Conservation (phyloP, 2,888 invertebrate species). For the Prosapia bicincta region DNA sequence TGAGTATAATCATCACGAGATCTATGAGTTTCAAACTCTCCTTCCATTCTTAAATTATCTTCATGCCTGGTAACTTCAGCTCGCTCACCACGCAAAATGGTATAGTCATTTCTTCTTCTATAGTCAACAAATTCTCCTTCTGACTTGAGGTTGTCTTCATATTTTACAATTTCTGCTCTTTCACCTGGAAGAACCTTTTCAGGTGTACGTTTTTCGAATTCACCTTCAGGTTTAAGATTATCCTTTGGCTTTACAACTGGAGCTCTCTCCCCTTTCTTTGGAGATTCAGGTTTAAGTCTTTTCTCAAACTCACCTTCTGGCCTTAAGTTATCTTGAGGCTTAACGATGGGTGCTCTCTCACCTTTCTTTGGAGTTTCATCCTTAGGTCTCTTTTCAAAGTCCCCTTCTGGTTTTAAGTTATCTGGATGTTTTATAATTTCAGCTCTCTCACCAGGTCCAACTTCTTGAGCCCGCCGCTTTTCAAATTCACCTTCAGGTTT, state of each 20-base stretch:
- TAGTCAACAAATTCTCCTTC: conserved; percentile 44
- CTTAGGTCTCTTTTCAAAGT: conserved; percentile 45
- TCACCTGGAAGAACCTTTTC: conserved; percentile 45
- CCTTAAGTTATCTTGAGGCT: conserved; percentile 49
- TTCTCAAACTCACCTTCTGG: conserved; percentile 48
- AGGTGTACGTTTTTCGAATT: conserved; percentile 44
- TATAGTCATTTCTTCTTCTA: conserved; percentile 44
- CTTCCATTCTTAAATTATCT: conserved; percentile 58
- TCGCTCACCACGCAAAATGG: conserved; percentile 41
- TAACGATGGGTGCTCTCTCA: conserved; percentile 46
- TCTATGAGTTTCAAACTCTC: conserved; percentile 52
- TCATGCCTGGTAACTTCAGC: conserved; percentile 48
- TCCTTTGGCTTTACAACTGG: conserved; percentile 46
- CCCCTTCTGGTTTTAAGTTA: conserved; percentile 42
- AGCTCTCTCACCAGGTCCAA: conserved; percentile 44
- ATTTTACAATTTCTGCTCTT: conserved; percentile 43
- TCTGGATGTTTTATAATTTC: conserved; percentile 43
- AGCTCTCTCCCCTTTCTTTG: conserved; percentile 42
- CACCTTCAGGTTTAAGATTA: conserved; percentile 53
- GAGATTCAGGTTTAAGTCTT: conserved; percentile 15
- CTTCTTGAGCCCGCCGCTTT: conserved; percentile 41
- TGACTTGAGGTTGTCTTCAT: conserved; percentile 50
- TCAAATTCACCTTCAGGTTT: conserved; percentile 49
- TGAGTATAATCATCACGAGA: conserved; percentile 44
- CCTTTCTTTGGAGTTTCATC: conserved; percentile 45